Conservation (phyloP, 2,888 invertebrate species). For the Xestia sexstrigata region DNA sequence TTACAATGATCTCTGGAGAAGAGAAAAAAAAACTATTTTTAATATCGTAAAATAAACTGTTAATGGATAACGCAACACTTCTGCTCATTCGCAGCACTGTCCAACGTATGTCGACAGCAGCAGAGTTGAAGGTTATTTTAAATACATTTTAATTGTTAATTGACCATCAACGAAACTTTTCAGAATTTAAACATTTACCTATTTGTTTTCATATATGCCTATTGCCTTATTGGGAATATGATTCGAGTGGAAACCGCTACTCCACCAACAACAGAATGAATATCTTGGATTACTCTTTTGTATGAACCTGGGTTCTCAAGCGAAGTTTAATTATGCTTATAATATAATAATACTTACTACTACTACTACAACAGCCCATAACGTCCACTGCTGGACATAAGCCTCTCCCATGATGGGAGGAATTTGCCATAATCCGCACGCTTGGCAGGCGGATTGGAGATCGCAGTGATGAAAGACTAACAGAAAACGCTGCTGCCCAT, state of each 20-base stretch:
- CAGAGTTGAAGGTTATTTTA: too few species aligned
- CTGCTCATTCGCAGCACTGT: neutral
- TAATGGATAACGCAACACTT: neutral
- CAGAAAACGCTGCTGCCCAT: too few species aligned
- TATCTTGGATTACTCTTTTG: neutral
- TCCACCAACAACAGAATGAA: neutral
- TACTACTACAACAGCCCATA: too few species aligned
- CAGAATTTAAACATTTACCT: neutral
- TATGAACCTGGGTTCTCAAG: too few species aligned
- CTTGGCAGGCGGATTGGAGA: too few species aligned
- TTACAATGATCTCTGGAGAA: neutral
- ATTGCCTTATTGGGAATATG: neutral
- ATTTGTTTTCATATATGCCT: too few species aligned
- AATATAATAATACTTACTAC: too few species aligned
- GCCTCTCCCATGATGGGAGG: too few species aligned
- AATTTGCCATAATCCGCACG: too few species aligned
- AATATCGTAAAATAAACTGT: neutral
- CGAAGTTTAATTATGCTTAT: neutral
- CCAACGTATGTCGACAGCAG: too few species aligned
- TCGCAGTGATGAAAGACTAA: too few species aligned
- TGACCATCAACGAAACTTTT: neutral
- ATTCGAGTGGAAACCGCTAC: neutral
- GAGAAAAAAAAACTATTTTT: neutral
- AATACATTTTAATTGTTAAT: conserved; percentile 1
- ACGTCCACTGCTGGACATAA: too few species aligned